Evolutionary conservation across 2,888 invertebrate genomes (phyloP).

Genomic region (Stenodema calcarata): DNA sequence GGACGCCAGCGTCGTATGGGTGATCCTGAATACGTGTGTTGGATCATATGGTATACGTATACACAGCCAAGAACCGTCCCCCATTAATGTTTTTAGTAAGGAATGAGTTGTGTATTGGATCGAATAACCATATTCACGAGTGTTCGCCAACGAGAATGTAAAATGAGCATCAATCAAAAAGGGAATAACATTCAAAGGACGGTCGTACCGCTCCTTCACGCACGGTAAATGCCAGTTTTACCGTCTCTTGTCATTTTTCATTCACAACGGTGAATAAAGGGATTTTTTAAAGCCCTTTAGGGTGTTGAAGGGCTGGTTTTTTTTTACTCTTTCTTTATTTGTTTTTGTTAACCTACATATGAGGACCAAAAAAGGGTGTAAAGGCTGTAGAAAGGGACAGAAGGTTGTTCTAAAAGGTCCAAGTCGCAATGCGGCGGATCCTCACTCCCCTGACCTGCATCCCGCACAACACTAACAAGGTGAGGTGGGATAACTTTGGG

Average conservation of each 20-base stretch:
- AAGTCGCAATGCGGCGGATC: slow-evolving; percentile 37
- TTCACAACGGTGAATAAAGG: slow-evolving; percentile 16
- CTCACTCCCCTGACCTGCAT: slow-evolving; percentile 23
- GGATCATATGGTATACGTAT: no score
- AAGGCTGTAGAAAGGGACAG: background rate
- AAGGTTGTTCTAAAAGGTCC: slow-evolving; percentile 9
- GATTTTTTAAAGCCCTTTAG: background rate
- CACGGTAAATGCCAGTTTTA: background rate
- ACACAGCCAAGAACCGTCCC: no score
- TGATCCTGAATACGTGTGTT: no score
- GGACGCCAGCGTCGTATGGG: no score
- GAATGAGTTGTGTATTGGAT: background rate
- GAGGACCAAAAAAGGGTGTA: background rate
- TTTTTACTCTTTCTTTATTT: background rate
- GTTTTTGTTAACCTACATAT: background rate
- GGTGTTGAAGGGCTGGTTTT: background rate
- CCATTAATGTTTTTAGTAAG: background rate
- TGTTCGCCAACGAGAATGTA: background rate
- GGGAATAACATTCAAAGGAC: background rate
- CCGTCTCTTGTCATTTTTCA: background rate
- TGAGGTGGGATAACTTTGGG: slow-evolving; percentile 4
- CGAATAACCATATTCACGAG: background rate
- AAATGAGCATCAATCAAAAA: background rate
- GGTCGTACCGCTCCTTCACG: background rate
- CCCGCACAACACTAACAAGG: slow-evolving; percentile 38